phyloP scores from a whole-genome alignment of 2,888 invertebrate species.

The Axea sp. region DNA sequence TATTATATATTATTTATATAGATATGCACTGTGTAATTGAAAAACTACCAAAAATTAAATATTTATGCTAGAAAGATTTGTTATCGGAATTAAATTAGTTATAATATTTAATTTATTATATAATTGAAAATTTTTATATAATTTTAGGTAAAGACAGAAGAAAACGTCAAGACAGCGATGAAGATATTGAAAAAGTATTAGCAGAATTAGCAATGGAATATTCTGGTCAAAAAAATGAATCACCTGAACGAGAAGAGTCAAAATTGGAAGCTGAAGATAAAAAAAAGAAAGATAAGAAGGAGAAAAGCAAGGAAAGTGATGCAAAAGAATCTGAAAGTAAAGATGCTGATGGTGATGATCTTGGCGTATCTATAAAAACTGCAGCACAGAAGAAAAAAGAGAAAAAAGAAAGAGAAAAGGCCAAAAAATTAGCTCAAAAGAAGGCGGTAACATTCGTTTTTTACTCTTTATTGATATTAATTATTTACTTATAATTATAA shows the following conservation, averaged over 20 bases:
- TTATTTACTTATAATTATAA: too few relatives aligned
- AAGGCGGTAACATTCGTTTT: constrained; percentile 76
- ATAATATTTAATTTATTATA: too few relatives aligned
- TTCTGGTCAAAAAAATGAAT: constrained; percentile 82
- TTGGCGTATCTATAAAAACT: constrained; percentile 84
- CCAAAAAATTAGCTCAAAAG: constrained; percentile 86
- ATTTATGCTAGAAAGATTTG: too few relatives aligned
- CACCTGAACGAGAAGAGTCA: constrained; percentile 50
- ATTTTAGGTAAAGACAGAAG: constrained; percentile 79
- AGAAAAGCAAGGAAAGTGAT: constrained; percentile 79
- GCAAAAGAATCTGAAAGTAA: constrained; percentile 76
- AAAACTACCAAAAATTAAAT: too few relatives aligned
- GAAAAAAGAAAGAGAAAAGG: constrained; percentile 90
- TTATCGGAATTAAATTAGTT: too few relatives aligned
- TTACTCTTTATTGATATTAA: not conserved
- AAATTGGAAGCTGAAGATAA: constrained; percentile 60
- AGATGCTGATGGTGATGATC: constrained; percentile 77
- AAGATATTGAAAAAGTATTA: constrained; percentile 89
- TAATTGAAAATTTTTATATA: too few relatives aligned
- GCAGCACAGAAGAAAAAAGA: constrained; percentile 95
- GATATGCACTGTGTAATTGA: too few relatives aligned
- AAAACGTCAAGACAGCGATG: constrained; percentile 86
- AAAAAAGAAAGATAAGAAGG: constrained; percentile 66
- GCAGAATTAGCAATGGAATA: constrained; percentile 92
- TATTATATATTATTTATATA: too few relatives aligned